Conservation (phyloP, 2,888 invertebrate species). For the Proisotoma minuta region DNA sequence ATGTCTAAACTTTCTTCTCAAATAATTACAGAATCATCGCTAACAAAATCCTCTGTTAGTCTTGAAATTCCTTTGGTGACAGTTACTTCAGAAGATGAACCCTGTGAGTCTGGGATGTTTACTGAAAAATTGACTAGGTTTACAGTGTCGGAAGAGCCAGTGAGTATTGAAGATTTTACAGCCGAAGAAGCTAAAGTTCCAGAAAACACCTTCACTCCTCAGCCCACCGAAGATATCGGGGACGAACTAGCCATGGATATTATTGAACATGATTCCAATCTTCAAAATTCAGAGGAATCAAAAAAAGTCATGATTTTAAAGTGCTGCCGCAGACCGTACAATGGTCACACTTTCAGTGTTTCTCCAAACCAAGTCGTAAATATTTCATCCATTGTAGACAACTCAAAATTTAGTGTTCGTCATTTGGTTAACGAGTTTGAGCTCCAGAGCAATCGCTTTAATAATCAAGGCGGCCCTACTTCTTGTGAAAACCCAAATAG, state of each 20-base stretch:
- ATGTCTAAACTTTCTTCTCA: too few species aligned
- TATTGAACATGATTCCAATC: background rate
- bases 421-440: conserved; percentile 47
- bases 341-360: conserved; percentile 80
- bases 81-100: background rate
- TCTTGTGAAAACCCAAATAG: conserved; percentile 14
- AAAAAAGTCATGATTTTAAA: conserved; percentile 52
- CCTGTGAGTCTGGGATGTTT: background rate
- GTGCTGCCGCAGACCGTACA: conserved; percentile 77
- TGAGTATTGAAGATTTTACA: background rate
- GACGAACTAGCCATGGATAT: conserved; percentile 48
- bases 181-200: background rate
- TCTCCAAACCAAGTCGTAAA: conserved; percentile 86
- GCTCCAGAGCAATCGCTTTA: conserved; percentile 36
- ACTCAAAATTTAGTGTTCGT: conserved; percentile 45
- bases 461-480: conserved; percentile 12
- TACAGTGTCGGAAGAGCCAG: background rate
- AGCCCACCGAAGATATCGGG: conserved; percentile 20
- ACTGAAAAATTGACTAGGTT: background rate
- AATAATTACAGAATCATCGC: background rate
- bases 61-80: conserved; percentile 4
- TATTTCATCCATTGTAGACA: conserved; percentile 51
- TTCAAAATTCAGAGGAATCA: conserved; percentile 50
- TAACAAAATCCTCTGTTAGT: background rate
- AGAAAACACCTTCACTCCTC: background rate